Conservation (phyloP, 2,888 invertebrate species). For the Epirrhoe tristata region DNA sequence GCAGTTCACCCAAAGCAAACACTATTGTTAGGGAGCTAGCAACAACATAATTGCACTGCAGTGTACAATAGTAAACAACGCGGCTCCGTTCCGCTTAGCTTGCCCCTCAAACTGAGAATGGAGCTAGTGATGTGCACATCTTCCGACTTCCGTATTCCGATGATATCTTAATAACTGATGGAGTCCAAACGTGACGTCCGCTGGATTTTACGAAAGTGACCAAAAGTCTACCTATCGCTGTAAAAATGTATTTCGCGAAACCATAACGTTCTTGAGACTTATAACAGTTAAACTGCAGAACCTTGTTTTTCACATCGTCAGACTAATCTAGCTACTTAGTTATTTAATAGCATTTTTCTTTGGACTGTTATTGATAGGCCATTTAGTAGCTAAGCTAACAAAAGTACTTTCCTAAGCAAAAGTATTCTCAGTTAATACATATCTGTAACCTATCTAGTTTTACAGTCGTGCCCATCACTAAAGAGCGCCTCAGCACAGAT, state of each 20-base stretch:
- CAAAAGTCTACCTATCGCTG: too few relatives aligned
- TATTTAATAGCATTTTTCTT: too few relatives aligned
- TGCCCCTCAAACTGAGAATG: slow-evolving; percentile 31
- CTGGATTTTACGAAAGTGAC: too few relatives aligned
- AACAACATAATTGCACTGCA: slow-evolving; percentile 42
- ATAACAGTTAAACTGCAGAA: too few relatives aligned
- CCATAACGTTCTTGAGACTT: too few relatives aligned
- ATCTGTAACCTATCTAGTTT: background rate
- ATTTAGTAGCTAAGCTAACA: too few relatives aligned
- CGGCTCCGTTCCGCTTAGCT: slow-evolving; percentile 38
- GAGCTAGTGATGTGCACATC: slow-evolving; percentile 28
- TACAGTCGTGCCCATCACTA: slow-evolving; percentile 18
- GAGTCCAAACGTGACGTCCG: too few relatives aligned
- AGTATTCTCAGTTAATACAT: background rate
- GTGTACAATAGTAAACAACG: slow-evolving; percentile 43
- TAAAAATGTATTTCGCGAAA: too few relatives aligned
- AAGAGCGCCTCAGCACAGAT: slow-evolving; percentile 24
- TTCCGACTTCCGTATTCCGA: slow-evolving; percentile 15
- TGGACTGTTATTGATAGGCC: too few relatives aligned
- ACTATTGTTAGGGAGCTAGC: slow-evolving; percentile 41
- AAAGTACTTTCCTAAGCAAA: too few relatives aligned
- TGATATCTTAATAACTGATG: background rate
- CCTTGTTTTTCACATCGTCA: too few relatives aligned
- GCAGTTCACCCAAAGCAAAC: slow-evolving; percentile 37
- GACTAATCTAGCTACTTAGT: too few relatives aligned